phyloP scores from a whole-genome alignment of 2,113 vertebrate species.

The Xiphophorus couchianus region DNA sequence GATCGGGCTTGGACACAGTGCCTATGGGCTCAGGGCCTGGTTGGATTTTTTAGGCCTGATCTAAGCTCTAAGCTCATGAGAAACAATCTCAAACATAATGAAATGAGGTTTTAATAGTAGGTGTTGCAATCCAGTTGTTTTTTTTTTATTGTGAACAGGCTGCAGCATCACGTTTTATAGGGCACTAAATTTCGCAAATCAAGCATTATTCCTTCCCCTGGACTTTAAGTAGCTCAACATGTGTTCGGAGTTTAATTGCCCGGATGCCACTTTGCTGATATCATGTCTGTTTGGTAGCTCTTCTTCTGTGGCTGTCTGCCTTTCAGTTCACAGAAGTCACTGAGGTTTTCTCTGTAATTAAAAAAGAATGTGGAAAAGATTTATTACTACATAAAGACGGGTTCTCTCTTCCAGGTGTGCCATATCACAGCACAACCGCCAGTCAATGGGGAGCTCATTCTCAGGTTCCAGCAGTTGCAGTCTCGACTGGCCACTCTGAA shows the following conservation, averaged over 20 bases:
- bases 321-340: slow-evolving; percentile 26
- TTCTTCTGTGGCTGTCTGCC: slow-evolving; percentile 34
- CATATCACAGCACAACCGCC: slow-evolving; percentile 95
- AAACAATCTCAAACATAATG: slow-evolving; percentile 40
- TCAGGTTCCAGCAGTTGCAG: slow-evolving; percentile 95
- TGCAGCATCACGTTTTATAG: slow-evolving; percentile 44
- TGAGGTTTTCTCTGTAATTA: slow-evolving; percentile 31
- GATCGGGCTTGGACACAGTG: too few relatives aligned
- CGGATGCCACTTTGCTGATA: slow-evolving; percentile 52
- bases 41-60: too few relatives aligned
- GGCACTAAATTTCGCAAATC: slow-evolving; percentile 50
- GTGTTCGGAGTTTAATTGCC: slow-evolving; percentile 51
- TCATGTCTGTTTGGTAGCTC: slow-evolving; percentile 58
- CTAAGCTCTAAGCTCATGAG: neutral
- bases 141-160: slow-evolving; percentile 59
- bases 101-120: slow-evolving; percentile 49
- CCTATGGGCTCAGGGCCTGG: too few relatives aligned
- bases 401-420: slow-evolving; percentile 83
- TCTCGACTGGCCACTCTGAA: slow-evolving; percentile 94
- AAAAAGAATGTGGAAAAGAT: slow-evolving; percentile 22
- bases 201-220: slow-evolving; percentile 47
- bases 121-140: slow-evolving; percentile 56
- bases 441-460: slow-evolving; percentile 91
- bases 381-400: neutral
- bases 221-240: slow-evolving; percentile 43